phyloP scores from a whole-genome alignment of 1,140 invertebrate genomes.

The Linepithema humile region DNA sequence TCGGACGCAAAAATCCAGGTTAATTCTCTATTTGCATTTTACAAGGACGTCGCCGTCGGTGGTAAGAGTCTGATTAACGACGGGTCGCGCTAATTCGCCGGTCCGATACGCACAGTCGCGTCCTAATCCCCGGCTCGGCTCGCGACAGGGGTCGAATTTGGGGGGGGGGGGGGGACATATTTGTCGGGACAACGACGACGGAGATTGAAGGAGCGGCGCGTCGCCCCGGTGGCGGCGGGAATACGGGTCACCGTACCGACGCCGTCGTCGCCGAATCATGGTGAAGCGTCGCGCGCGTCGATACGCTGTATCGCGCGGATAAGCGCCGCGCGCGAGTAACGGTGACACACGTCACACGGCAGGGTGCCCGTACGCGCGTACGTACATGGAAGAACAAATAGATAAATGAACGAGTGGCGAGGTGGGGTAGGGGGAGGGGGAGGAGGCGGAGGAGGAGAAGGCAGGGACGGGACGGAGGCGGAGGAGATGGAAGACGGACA shows the following conservation, averaged over 20 bases:
- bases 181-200: background rate
- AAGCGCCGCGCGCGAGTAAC: background rate
- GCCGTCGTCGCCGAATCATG: slow-evolving; percentile 31
- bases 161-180: background rate
- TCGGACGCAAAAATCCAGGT: slow-evolving; percentile 4
- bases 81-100: slow-evolving; percentile 19
- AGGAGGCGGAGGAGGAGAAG: background rate
- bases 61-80: slow-evolving; percentile 11
- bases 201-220: slow-evolving; percentile 29
- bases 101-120: slow-evolving; percentile 10
- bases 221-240: slow-evolving; percentile 30
- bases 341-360: background rate
- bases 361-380: background rate
- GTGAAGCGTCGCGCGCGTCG: slow-evolving; percentile 31
- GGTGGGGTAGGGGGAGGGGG: background rate
- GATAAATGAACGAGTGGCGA: slow-evolving; percentile 40
- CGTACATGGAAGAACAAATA: slow-evolving; percentile 37
- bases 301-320: background rate
- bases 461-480: background rate
- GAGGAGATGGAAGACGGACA: slow-evolving; percentile 9
- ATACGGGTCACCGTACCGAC: slow-evolving; percentile 59
- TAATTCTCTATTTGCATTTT: slow-evolving; percentile 12
- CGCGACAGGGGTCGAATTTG: background rate
- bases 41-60: background rate
- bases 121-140: background rate